These are phyloP conservation scores for Cyclophora albipunctata DNA, from an alignment of 2,888 invertebrate genomes.

Conservation along the genomic window DNA sequence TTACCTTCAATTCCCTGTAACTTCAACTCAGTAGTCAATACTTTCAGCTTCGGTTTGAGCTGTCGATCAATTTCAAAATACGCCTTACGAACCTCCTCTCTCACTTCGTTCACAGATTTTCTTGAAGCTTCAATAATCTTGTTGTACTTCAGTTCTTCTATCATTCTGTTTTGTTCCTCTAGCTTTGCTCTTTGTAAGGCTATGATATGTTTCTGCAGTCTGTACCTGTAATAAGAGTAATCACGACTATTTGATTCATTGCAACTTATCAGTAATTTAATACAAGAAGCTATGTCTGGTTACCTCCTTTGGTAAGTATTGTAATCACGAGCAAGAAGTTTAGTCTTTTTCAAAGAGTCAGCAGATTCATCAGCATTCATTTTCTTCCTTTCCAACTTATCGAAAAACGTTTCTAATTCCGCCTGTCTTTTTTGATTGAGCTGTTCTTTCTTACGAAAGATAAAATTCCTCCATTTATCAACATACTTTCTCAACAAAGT, in stretches of 20 bases:
- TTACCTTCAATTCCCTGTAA: conserved; percentile 61
- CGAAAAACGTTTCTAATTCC: conserved; percentile 51
- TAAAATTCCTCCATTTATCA: conserved; percentile 48
- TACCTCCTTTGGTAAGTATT: conserved; percentile 64
- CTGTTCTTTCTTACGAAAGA: conserved; percentile 35
- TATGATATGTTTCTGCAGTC: conserved; percentile 83
- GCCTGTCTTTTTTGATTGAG: conserved; percentile 41
- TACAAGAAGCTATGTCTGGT: conserved; percentile 1
- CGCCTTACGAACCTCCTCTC: conserved; percentile 73
- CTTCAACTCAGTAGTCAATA: conserved; percentile 63
- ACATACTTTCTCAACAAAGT: conserved; percentile 43
- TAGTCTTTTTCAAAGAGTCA: conserved; percentile 39
- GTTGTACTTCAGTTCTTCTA: conserved; percentile 82
- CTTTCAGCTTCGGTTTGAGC: conserved; percentile 74
- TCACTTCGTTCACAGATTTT: conserved; percentile 73
- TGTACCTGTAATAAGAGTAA: conserved; percentile 61
- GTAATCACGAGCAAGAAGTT: conserved; percentile 44
- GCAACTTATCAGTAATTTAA: neutral
- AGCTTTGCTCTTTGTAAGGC: conserved; percentile 82
- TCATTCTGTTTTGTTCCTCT: conserved; percentile 82
- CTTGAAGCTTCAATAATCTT: conserved; percentile 80
- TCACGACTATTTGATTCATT: no score
- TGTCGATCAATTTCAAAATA: conserved; percentile 73
- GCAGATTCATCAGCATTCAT: conserved; percentile 24
- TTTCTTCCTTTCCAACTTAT: conserved; percentile 56